These are phyloP conservation scores for Drosophila lowei DNA, from an alignment of 1,140 invertebrate genomes.

Conservation along the genomic window DNA sequence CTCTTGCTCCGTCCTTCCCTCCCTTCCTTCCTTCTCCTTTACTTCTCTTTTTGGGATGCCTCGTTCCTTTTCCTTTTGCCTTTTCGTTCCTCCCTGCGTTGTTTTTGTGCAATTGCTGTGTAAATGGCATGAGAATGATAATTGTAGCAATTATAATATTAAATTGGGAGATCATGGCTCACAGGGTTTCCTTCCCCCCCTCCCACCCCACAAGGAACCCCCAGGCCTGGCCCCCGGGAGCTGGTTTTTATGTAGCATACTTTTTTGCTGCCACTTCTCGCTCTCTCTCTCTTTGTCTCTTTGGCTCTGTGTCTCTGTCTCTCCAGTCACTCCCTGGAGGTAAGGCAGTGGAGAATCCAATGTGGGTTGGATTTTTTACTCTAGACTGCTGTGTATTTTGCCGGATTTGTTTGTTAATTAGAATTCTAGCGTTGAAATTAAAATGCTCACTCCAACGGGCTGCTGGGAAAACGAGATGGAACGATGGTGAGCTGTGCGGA, in stretches of 20 bases:
- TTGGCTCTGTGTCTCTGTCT: too few relatives aligned
- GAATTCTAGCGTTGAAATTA: slow-evolving; percentile 82
- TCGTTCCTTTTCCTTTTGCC: slow-evolving; percentile 30
- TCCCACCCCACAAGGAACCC: background rate
- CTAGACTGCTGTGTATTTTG: slow-evolving; percentile 70
- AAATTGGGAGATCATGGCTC: slow-evolving; percentile 83
- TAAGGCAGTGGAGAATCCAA: too few relatives aligned
- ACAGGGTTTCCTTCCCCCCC: slow-evolving; percentile 57
- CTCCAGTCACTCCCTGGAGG: slow-evolving; percentile 13
- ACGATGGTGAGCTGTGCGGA: slow-evolving; percentile 19
- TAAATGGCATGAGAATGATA: slow-evolving; percentile 83
- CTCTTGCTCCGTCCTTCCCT: background rate
- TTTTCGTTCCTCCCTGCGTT: slow-evolving; percentile 23
- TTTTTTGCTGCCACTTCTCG: slow-evolving; percentile 63
- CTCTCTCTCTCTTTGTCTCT: slow-evolving; percentile 9
- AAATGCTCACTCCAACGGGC: slow-evolving; percentile 52
- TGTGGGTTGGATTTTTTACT: slow-evolving; percentile 23
- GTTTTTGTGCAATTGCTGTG: slow-evolving; percentile 79
- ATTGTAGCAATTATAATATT: slow-evolving; percentile 83
- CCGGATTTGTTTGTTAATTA: slow-evolving; percentile 82
- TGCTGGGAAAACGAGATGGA: background rate
- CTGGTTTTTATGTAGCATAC: slow-evolving; percentile 69
- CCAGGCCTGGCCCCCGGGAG: too few relatives aligned
- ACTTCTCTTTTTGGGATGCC: slow-evolving; percentile 12
- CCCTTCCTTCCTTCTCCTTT: slow-evolving; percentile 11